Conservation (phyloP, 2,888 invertebrate species). For the Crioceris asparagi region DNA sequence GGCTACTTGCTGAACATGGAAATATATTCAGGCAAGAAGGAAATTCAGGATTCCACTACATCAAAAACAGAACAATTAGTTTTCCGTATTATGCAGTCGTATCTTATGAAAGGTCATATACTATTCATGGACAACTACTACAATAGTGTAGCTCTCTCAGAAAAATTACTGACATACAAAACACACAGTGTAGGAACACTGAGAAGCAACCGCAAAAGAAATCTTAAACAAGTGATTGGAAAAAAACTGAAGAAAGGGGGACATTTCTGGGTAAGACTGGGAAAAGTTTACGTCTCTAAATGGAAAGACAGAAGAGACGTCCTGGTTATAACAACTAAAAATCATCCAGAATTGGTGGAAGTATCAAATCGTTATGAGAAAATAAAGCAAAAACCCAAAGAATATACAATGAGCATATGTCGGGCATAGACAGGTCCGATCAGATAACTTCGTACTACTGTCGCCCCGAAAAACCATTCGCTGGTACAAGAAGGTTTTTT, state of each 20-base stretch:
- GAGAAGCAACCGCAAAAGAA: constrained; percentile 8
- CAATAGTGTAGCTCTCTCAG: not conserved
- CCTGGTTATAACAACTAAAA: constrained; percentile 23
- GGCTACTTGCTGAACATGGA: constrained; percentile 1
- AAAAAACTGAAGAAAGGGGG: constrained; percentile 7
- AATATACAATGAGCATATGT: constrained; percentile 10
- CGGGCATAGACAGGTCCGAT: constrained; percentile 9
- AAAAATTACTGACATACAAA: constrained; percentile 6
- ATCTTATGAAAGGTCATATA: constrained; percentile 3
- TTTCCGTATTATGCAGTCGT: not conserved
- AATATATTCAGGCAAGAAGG: not conserved
- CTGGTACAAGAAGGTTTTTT: constrained; percentile 11
- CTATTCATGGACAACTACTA: constrained; percentile 6
- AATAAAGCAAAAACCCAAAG: constrained; percentile 6
- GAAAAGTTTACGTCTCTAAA: constrained; percentile 4
- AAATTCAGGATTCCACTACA: not conserved
- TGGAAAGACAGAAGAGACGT: constrained; percentile 6
- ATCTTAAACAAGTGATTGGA: constrained; percentile 9
- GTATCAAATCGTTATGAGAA: constrained; percentile 14
- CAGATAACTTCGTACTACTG: constrained; percentile 9
- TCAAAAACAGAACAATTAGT: not conserved
- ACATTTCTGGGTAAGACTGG: constrained; percentile 3
- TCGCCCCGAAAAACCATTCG: constrained; percentile 9
- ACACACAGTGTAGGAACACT: constrained; percentile 9
- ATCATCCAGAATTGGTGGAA: constrained; percentile 20